These are phyloP conservation scores for Rutpela maculata DNA, from an alignment of 2,888 invertebrate species.

Conservation along the genomic window DNA sequence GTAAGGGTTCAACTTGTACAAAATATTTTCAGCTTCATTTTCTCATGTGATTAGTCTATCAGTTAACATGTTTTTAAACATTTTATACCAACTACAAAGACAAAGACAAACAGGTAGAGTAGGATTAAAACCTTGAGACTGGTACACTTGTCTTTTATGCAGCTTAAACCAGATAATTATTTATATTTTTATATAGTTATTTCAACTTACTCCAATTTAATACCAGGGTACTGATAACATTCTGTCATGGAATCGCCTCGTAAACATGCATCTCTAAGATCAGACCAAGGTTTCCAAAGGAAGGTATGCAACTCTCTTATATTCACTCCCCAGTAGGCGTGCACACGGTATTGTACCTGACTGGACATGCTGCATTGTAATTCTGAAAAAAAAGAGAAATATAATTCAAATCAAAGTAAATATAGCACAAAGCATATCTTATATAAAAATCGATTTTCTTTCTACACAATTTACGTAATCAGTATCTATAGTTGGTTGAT, in stretches of 20 bases:
- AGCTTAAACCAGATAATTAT: neutral
- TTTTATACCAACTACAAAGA: no score
- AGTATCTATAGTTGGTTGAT: no score
- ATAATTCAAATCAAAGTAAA: slow-evolving; percentile 31
- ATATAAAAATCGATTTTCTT: no score
- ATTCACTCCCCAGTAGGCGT: slow-evolving; percentile 88
- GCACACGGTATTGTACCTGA: slow-evolving; percentile 84
- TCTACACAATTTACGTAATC: no score
- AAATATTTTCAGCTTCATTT: no score
- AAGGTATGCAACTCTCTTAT: slow-evolving; percentile 85
- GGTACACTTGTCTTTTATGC: no score
- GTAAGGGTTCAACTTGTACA: no score
- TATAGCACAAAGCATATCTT: no score
- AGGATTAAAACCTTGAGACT: no score
- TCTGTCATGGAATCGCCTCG: slow-evolving; percentile 77
- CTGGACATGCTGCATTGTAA: slow-evolving; percentile 85
- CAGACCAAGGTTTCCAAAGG: slow-evolving; percentile 84
- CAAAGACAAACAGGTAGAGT: no score
- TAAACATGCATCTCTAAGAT: slow-evolving; percentile 79
- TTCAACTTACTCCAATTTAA: slow-evolving; percentile 66
- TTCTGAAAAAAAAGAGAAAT: slow-evolving; percentile 75
- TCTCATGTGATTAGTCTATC: no score
- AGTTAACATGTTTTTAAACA: no score
- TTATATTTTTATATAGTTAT: neutral
- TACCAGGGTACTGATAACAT: slow-evolving; percentile 72